A percentile compares a stretch with the other conserved stretches of the same genome.
These are phyloP conservation scores for Ariopsis seemanni DNA, from an alignment of 2,113 vertebrate genomes.

Conservation along the genomic window DNA sequence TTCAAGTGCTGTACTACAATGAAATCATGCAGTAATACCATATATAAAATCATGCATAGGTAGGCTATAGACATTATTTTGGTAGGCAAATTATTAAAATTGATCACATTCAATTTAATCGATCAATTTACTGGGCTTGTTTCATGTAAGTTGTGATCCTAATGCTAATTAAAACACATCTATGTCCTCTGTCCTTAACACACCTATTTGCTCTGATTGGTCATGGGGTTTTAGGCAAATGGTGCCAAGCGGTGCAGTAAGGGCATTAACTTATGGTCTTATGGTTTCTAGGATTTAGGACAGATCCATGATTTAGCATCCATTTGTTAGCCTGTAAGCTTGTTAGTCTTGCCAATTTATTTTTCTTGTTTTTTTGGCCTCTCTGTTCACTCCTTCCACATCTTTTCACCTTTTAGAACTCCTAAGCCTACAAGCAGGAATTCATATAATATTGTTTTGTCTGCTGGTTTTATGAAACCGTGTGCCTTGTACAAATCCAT, in stretches of 20 bases:
- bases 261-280: background rate
- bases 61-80: background rate
- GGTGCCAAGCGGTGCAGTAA: background rate
- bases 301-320: background rate
- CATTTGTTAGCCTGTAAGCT: background rate
- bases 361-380: background rate
- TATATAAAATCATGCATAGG: background rate
- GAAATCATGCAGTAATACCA: background rate
- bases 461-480: background rate
- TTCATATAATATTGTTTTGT: background rate
- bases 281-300: background rate
- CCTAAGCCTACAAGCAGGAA: background rate
- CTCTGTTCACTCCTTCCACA: background rate
- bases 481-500: background rate
- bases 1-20: background rate
- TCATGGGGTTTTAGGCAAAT: background rate
- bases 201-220: background rate
- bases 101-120: background rate
- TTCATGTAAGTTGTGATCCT: background rate
- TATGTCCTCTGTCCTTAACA: background rate
- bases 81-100: background rate
- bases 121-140: background rate
- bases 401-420: background rate
- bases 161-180: background rate
- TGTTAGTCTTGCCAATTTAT: background rate